Conservation (phyloP, 92 coral and sea anemone genomes). For the Pocillopora meandrina region DNA sequence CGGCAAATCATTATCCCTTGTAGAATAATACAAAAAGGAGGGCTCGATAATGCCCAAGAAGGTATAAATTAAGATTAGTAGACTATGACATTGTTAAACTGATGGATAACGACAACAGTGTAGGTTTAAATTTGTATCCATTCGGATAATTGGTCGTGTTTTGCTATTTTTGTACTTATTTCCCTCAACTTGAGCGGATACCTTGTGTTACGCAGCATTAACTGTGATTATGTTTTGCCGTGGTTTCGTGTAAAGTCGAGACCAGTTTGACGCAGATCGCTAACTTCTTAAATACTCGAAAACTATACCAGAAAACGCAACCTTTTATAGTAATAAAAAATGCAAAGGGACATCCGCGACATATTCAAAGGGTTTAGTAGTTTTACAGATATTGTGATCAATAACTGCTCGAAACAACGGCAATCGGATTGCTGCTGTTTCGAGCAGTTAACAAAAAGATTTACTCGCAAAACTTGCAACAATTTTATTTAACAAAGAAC, state of each 20-base stretch:
- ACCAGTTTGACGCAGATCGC: conserved; percentile 9
- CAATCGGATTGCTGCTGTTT: background rate
- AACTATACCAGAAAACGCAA: background rate
- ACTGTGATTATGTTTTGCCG: background rate
- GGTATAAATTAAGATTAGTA: too few species aligned
- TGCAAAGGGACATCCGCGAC: background rate
- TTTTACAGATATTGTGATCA: background rate
- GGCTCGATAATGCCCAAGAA: too few species aligned
- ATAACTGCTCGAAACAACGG: background rate
- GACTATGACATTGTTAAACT: too few species aligned
- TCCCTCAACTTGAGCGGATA: background rate
- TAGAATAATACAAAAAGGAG: too few species aligned
- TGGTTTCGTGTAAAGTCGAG: conserved; percentile 6
- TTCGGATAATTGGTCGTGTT: background rate
- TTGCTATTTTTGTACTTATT: background rate
- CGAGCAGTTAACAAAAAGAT: background rate
- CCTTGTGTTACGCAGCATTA: background rate
- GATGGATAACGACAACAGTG: too few species aligned
- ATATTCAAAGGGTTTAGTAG: background rate
- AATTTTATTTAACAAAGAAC: background rate
- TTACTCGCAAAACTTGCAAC: background rate
- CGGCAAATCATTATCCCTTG: too few species aligned
- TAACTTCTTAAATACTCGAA: background rate
- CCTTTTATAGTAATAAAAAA: background rate
- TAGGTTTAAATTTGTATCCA: too few species aligned